phyloP scores from a whole-genome alignment of 2,888 invertebrate species.

The Arrhopalites spinosus region DNA sequence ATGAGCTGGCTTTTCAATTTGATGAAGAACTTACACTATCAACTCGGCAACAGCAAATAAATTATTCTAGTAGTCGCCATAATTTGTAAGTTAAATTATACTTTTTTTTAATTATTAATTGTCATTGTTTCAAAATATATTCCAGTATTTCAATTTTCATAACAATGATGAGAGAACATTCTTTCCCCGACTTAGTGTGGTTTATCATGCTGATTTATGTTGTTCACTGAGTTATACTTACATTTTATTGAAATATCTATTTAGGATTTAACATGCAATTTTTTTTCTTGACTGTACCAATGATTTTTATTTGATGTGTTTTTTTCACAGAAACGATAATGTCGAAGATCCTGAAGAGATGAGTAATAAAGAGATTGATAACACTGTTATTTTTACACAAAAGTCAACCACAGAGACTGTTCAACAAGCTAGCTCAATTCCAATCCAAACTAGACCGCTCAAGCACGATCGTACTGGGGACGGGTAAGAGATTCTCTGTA shows the following conservation, averaged over 20 bases:
- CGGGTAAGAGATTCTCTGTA: constrained; percentile 62
- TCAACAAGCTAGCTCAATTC: constrained; percentile 19
- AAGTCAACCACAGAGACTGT: constrained; percentile 59
- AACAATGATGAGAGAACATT: constrained; percentile 30
- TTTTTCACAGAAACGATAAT: constrained; percentile 70
- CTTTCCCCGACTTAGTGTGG: constrained; percentile 40
- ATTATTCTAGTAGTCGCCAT: constrained; percentile 42
- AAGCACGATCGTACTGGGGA: constrained; percentile 93
- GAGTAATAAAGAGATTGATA: constrained; percentile 89
- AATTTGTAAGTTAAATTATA: constrained; percentile 41
- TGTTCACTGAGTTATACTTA: constrained; percentile 34
- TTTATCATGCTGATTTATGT: constrained; percentile 41
- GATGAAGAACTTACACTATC: constrained; percentile 88
- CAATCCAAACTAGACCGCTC: constrained; percentile 60
- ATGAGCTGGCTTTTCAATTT: constrained; percentile 94
- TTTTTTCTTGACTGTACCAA: no score
- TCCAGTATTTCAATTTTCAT: no score
- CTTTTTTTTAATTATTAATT: no score
- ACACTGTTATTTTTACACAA: constrained; percentile 94
- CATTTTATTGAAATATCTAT: neutral
- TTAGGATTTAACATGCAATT: no score
- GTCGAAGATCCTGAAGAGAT: constrained; percentile 73
- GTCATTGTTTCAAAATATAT: neutral
- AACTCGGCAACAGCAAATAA: constrained; percentile 75
- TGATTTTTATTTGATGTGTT: no score